Evolutionary conservation across 2,888 invertebrate species (phyloP).

Genomic region (Xestia ashworthii): DNA sequence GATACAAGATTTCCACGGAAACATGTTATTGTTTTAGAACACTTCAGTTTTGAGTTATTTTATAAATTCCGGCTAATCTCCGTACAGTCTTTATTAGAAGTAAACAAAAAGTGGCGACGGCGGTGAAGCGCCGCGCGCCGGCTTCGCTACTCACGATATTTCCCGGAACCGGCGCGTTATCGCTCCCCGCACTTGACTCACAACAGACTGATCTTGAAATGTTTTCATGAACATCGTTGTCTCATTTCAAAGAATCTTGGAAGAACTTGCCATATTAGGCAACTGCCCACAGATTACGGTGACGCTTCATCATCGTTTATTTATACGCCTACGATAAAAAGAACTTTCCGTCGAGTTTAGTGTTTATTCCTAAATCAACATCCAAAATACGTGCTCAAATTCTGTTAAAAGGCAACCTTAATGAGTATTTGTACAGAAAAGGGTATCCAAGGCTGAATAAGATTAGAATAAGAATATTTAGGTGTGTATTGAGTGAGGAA

Average conservation of each 20-base stretch:
- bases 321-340: conserved; percentile 36
- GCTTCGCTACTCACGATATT: conserved; percentile 29
- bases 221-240: conserved; percentile 52
- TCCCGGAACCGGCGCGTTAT: conserved; percentile 60
- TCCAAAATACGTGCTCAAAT: conserved; percentile 17
- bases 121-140: conserved; percentile 19
- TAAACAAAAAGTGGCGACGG: conserved; percentile 55
- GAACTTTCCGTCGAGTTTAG: not conserved
- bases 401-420: not conserved
- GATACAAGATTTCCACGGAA: conserved; percentile 17
- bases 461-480: too few relatives aligned
- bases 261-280: conserved; percentile 31
- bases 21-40: conserved; percentile 34
- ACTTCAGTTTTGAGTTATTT: conserved; percentile 45
- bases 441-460: not conserved
- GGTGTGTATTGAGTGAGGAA: too few relatives aligned
- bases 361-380: conserved; percentile 32
- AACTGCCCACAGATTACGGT: conserved; percentile 28
- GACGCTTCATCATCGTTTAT: conserved; percentile 32
- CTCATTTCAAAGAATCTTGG: conserved; percentile 34
- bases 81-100: conserved; percentile 32
- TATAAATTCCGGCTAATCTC: conserved; percentile 54
- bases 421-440: not conserved
- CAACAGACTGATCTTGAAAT: conserved; percentile 62
- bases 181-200: conserved; percentile 61